Evolutionary conservation across 1,140 invertebrate genomes (phyloP), one percentile per base, ranked within the genome.

Genomic region (Euwallacea similis): DNA sequence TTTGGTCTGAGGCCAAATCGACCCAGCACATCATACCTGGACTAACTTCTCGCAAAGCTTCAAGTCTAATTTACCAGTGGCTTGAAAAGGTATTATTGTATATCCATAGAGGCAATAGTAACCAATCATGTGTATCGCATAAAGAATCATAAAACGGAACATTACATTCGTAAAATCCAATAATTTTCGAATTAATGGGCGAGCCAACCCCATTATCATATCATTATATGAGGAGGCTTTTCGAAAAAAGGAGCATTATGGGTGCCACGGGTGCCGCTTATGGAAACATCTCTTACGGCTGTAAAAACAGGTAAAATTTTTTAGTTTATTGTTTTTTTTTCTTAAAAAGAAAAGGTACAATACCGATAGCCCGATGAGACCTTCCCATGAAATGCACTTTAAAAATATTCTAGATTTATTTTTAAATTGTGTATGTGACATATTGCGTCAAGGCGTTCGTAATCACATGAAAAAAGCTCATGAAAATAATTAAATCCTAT

Each of bases 121-220:
- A 81, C 79, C 80, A 81, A 81, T 81, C 80, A 81, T 81, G 74
- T 80, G 77, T 80, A 81, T 77, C 80, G 75, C 79, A 81, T 81
- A 81, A 81, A 81, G 70, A 81, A 79, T 76, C 77, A 81, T 81
- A 81, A 81, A 81, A 79, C 71, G 76, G 69, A 78, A 79, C 80
- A 71, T 80, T 79, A 79, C 77, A 74, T 76, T 75, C 79, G 76
- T 80, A 79, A 81, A 81, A 75, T 79, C 76, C 76, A 72, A 79
- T 80, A 77, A 79, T 79, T 78, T 75, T 72, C 68, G 76, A 77
- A 80, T 79, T 79, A 79, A 79, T 79, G 76, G 68, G 68, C 76
- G 69, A 74, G 66, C 68, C 74, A 67, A 66, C 66, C 73, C 71
- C 78, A 80, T 80, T 80, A 80, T 79, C 79, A 80, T 80, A 79